Percentiles rank a stretch among this genome's conserved stretches.
These are phyloP conservation scores for Drosophila leonis DNA, from an alignment of 2,888 invertebrate species.

Conservation along the genomic window DNA sequence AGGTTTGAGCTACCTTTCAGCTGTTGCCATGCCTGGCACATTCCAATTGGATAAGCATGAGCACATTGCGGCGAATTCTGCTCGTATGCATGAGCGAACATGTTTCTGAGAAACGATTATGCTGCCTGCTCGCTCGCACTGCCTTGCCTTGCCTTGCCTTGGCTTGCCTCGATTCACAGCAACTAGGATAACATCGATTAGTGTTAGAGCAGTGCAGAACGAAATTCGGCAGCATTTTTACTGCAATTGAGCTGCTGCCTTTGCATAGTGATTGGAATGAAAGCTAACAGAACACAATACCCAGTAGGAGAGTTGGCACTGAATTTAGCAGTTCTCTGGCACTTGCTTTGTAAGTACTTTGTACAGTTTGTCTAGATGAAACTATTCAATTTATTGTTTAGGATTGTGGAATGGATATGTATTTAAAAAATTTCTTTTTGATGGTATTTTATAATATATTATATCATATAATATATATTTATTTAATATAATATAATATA, in stretches of 20 bases:
- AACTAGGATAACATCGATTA: not conserved
- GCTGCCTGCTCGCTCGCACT: constrained; percentile 7
- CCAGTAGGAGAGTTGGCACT: not conserved
- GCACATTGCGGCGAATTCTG: not conserved
- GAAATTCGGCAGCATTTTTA: not conserved
- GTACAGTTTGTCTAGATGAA: no score
- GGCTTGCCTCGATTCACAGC: not conserved
- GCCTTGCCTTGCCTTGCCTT: not conserved
- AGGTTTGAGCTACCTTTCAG: not conserved
- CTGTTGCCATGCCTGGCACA: not conserved
- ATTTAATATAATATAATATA: not conserved
- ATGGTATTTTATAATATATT: not conserved
- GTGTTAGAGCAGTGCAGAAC: not conserved
- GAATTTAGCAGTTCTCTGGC: not conserved
- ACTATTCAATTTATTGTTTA: no score
- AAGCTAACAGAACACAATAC: not conserved
- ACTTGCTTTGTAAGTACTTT: not conserved
- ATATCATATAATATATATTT: not conserved
- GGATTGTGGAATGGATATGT: no score
- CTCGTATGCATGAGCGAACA: not conserved
- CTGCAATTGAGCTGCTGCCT: no score
- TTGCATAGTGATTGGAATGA: no score
- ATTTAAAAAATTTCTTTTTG: no score
- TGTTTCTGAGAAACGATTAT: not conserved
- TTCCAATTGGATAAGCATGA: not conserved